Conservation (phyloP, 2,113 vertebrate genomes). For the Crocuta crocuta region DNA sequence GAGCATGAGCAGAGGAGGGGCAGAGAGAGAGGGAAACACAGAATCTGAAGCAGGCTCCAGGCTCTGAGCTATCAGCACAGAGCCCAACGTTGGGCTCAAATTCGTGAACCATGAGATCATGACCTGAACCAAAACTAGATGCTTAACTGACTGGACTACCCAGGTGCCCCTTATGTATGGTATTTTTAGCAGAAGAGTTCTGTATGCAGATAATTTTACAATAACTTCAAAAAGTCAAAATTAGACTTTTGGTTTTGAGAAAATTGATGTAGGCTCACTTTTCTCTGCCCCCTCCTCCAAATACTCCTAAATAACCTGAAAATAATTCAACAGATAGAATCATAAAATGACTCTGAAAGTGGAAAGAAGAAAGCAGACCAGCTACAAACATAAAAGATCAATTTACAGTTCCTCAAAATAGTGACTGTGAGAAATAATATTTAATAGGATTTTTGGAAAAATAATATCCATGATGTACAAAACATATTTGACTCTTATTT, state of each 20-base stretch:
- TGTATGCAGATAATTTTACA: neutral
- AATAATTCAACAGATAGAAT: neutral
- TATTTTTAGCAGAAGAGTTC: neutral
- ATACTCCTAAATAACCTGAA: neutral
- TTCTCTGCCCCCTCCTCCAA: neutral
- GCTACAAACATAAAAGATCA: neutral
- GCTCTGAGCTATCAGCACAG: no score
- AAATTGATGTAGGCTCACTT: neutral
- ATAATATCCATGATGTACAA: neutral
- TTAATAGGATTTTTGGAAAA: neutral
- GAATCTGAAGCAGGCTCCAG: no score
- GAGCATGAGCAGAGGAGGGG: no score
- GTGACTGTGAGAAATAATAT: neutral
- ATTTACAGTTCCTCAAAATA: neutral
- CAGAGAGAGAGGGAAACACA: no score
- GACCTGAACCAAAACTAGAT: no score
- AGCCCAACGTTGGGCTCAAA: no score
- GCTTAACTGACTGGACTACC: no score
- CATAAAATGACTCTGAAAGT: neutral
- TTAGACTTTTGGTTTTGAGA: neutral
- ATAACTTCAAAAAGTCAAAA: neutral
- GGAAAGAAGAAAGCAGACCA: neutral
- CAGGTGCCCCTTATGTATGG: neutral
- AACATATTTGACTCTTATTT: neutral
- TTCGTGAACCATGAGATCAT: no score